Evolutionary conservation across 2,888 invertebrate species (phyloP).

Genomic region (Drosophila siamana): DNA sequence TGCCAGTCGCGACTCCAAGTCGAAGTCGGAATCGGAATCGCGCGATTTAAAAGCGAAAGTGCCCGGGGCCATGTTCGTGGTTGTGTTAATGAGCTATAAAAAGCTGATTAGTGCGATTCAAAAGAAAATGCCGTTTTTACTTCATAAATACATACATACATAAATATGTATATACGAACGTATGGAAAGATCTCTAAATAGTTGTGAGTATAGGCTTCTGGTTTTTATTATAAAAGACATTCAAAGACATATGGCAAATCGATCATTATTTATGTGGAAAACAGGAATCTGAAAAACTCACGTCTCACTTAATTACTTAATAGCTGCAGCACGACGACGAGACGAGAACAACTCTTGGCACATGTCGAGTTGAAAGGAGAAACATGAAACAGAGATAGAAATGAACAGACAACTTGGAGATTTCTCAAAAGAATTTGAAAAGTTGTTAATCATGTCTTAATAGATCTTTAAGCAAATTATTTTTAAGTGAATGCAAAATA

Average conservation of each 20-base stretch:
- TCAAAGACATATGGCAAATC: constrained; percentile 18
- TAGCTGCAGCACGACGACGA: constrained; percentile 7
- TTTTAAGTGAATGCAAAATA: constrained; percentile 26
- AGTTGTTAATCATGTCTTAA: constrained; percentile 32
- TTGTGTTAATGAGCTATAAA: constrained; percentile 33
- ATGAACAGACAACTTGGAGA: constrained; percentile 10
- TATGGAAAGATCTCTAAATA: constrained; percentile 12
- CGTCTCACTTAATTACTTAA: constrained; percentile 37
- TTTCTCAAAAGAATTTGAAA: constrained; percentile 5
- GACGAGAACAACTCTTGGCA: constrained; percentile 11
- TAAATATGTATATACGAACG: too few relatives aligned
- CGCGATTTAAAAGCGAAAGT: constrained; percentile 37
- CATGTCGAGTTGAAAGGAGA: not conserved
- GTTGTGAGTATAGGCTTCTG: constrained; percentile 13
- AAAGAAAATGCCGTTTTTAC: constrained; percentile 28
- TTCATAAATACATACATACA: not conserved
- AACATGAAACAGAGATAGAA: constrained; percentile 9
- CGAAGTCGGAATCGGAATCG: constrained; percentile 1
- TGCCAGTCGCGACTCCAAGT: not conserved
- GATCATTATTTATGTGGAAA: constrained; percentile 17
- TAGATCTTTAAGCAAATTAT: constrained; percentile 26
- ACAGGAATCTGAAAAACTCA: constrained; percentile 19
- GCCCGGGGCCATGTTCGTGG: constrained; percentile 14
- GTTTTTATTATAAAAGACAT: constrained; percentile 7
- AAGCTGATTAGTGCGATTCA: constrained; percentile 31